These are phyloP conservation scores for Platycheirus rosarum DNA, from an alignment of 2,888 invertebrate genomes.

Conservation along the genomic window DNA sequence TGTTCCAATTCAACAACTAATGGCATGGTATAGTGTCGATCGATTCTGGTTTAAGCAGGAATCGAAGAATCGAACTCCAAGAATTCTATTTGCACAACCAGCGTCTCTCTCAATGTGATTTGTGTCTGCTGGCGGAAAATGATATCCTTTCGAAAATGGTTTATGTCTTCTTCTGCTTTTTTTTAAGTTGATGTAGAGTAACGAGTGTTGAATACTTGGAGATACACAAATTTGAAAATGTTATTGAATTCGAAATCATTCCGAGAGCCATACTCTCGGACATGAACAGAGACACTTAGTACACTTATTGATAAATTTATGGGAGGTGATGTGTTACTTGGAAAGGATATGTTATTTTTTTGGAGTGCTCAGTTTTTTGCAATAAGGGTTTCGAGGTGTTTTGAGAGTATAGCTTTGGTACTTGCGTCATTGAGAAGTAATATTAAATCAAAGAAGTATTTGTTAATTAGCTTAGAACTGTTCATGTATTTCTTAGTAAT, in stretches of 20 bases:
- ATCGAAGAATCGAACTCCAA: slow-evolving; percentile 4
- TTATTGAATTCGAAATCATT: slow-evolving; percentile 49
- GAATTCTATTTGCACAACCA: slow-evolving; percentile 36
- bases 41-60: neutral
- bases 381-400: too few relatives aligned
- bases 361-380: too few relatives aligned
- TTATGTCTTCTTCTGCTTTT: neutral
- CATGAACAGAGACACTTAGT: neutral
- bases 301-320: slow-evolving; percentile 17
- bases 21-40: slow-evolving; percentile 12
- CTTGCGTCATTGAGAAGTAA: too few relatives aligned
- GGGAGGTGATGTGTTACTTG: neutral
- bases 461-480: too few relatives aligned
- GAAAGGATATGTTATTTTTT: neutral
- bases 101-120: slow-evolving; percentile 43
- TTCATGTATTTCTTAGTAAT: too few relatives aligned
- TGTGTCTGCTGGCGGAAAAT: slow-evolving; percentile 51
- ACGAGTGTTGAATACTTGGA: slow-evolving; percentile 2
- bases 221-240: slow-evolving; percentile 25
- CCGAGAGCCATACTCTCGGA: slow-evolving; percentile 9
- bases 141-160: slow-evolving; percentile 29
- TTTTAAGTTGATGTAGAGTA: neutral
- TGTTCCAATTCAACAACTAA: slow-evolving; percentile 25
- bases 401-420: too few relatives aligned
- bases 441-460: too few relatives aligned